Percentiles rank a stretch among this genome's conserved stretches.
These are phyloP conservation scores for Thymelicus acteon DNA, from an alignment of 2,888 invertebrate species.

Conservation along the genomic window DNA sequence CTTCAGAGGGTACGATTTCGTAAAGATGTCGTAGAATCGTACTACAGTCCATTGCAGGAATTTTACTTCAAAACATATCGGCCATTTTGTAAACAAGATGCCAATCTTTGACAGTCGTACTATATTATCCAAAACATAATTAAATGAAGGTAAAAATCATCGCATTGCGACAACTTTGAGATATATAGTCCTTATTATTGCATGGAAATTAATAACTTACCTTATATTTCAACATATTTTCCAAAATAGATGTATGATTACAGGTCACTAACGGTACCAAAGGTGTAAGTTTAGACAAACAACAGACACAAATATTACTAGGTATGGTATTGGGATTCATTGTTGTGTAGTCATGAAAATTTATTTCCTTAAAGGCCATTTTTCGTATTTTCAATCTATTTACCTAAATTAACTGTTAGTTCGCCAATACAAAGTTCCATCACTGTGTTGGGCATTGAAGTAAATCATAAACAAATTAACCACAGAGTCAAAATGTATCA, in stretches of 20 bases:
- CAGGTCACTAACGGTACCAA: constrained; percentile 55
- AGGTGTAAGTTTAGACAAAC: constrained; percentile 50
- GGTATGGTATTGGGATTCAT: background rate
- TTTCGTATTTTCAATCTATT: background rate
- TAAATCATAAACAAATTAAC: background rate
- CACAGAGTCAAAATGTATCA: background rate
- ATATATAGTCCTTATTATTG: background rate
- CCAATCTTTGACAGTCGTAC: constrained; percentile 53
- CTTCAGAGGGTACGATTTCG: too few species aligned
- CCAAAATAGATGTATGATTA: constrained; percentile 57
- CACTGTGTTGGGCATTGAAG: constrained; percentile 1
- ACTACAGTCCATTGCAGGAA: background rate
- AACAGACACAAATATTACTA: constrained; percentile 54
- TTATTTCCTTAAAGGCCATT: constrained; percentile 25
- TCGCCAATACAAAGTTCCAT: constrained; percentile 34
- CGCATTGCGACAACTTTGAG: constrained; percentile 32
- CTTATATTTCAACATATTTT: constrained; percentile 51
- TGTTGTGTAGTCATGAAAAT: constrained; percentile 13
- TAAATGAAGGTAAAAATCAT: background rate
- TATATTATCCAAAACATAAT: constrained; percentile 43
- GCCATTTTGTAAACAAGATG: constrained; percentile 54
- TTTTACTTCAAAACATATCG: background rate
- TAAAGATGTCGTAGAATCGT: too few species aligned
- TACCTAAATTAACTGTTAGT: background rate
- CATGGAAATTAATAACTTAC: constrained; percentile 47